A percentile compares a stretch with the other conserved stretches of the same genome.
Conservation (phyloP, 2,888 invertebrate species). For the Apamea epomidion region DNA sequence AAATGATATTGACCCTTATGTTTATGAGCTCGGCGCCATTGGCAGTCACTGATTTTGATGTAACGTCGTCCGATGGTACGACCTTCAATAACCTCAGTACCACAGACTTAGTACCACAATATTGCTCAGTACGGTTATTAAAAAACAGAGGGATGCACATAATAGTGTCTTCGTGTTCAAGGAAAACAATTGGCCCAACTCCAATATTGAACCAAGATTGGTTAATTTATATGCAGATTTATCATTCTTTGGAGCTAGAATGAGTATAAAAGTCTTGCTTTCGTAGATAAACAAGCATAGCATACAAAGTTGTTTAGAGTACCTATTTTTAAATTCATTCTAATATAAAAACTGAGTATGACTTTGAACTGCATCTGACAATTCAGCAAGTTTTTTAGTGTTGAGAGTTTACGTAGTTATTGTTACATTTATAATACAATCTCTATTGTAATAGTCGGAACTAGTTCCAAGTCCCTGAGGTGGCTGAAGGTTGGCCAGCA, state of each 20-base stretch:
- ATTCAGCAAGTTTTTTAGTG: slow-evolving; percentile 27
- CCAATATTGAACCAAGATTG: slow-evolving; percentile 69
- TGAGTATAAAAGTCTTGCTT: slow-evolving; percentile 60
- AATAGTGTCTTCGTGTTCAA: slow-evolving; percentile 30
- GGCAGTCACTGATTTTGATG: slow-evolving; percentile 71
- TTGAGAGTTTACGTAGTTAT: slow-evolving; percentile 61
- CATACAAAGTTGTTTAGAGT: slow-evolving; percentile 12
- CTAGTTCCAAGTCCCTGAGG: slow-evolving; percentile 75
- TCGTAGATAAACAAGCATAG: slow-evolving; percentile 36
- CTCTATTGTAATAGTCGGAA: slow-evolving; percentile 73
- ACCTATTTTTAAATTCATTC: slow-evolving; percentile 26
- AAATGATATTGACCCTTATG: slow-evolving; percentile 72
- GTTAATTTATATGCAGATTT: slow-evolving; percentile 65
- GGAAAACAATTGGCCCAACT: slow-evolving; percentile 70
- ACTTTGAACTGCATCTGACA: slow-evolving; percentile 18
- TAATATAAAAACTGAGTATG: slow-evolving; percentile 1
- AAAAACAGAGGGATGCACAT: slow-evolving; percentile 57
- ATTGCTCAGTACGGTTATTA: slow-evolving; percentile 59
- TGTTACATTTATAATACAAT: slow-evolving; percentile 65
- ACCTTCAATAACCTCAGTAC: slow-evolving; percentile 67
- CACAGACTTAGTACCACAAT: too few species aligned
- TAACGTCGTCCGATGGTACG: slow-evolving; percentile 49
- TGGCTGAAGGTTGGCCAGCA: slow-evolving; percentile 75
- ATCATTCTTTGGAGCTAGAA: slow-evolving; percentile 52
- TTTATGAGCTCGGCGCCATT: slow-evolving; percentile 74